Evolutionary conservation across 2,888 invertebrate species (phyloP), one percentile per base, ranked within the genome.

Genomic region (Lordiphosa andalusiaca): DNA sequence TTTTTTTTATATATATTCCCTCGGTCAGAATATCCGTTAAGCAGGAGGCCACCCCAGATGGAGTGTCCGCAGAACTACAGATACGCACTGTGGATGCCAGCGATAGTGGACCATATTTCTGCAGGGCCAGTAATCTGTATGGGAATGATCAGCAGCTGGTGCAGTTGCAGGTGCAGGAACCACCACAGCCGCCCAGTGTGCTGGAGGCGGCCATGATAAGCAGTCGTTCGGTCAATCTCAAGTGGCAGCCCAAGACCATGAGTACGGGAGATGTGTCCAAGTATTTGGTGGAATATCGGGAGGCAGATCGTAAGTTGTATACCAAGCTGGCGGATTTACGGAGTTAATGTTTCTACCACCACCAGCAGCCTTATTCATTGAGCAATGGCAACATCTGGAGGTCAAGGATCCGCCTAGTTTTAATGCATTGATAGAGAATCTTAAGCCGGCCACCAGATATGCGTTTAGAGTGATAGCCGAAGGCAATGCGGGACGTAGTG

Each of bases 101-200:
- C 10, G 95, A 95, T 81, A 93, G 93, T 71, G 95, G 95, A 0
- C 92, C 94, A 1, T 95, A 95, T 86, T 94, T 94, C 75, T 95
- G 95, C 81, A 93, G 93, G 73, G 95, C 95, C 16, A 93, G 92
- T 86, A 95, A 95, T 88, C 91, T 93, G 74, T 94, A 93, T 73
- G 93, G 93, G 4, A 91, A 93, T 56, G 93, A 93, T 84, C 94
- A 95, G 86, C 93, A 94, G 74, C 87, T 93, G 66, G 93, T 94
- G 21, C 93, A 94, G 74, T 89, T 95, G 37, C 91, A 93, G 67
- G 94, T 95, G 0, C 94, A 94, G 90, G 95, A 95, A 86, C 94
- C 94, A 2, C 94, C 95, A 4, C 92, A 93, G 71, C 91, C 93
- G 49, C 94, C 95, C 7, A 91, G 91, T 50, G 92, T 92, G 54